Evolutionary conservation across 2,113 vertebrate species (phyloP).

Genomic region (Dipodomys stephensi): DNA sequence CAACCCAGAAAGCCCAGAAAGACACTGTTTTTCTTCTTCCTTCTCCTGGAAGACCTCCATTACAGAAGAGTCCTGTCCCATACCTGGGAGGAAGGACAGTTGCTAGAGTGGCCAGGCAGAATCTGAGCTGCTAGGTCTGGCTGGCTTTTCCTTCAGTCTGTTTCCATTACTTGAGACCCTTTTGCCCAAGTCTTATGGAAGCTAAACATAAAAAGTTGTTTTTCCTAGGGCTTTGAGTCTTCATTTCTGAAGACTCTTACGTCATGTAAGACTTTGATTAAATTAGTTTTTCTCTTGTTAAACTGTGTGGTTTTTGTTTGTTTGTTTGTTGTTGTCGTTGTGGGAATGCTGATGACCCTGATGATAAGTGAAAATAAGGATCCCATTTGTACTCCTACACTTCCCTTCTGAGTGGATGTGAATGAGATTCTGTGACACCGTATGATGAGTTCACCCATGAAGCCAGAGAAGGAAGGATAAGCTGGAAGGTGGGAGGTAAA

Average conservation of each 20-base stretch:
- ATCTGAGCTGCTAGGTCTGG: background rate
- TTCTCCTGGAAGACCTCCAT: background rate
- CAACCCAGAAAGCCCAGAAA: background rate
- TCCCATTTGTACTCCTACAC: background rate
- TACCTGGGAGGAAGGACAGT: background rate
- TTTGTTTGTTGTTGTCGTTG: background rate
- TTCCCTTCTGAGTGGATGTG: background rate
- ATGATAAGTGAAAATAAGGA: background rate
- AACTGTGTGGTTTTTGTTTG: too few species aligned
- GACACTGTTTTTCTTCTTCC: background rate
- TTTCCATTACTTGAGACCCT: background rate
- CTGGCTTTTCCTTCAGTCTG: background rate
- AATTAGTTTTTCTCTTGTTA: background rate
- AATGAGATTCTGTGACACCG: background rate
- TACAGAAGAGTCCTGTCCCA: background rate
- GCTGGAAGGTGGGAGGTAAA: background rate
- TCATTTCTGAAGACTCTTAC: background rate
- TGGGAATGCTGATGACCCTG: background rate
- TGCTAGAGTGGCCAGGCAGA: background rate
- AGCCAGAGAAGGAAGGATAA: background rate
- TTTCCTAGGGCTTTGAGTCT: background rate
- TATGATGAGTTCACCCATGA: background rate
- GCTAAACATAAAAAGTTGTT: background rate
- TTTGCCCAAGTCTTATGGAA: background rate
- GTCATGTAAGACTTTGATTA: background rate